These are phyloP conservation scores for Eumaeus atala DNA, from an alignment of 1,140 invertebrate genomes.

Conservation along the genomic window DNA sequence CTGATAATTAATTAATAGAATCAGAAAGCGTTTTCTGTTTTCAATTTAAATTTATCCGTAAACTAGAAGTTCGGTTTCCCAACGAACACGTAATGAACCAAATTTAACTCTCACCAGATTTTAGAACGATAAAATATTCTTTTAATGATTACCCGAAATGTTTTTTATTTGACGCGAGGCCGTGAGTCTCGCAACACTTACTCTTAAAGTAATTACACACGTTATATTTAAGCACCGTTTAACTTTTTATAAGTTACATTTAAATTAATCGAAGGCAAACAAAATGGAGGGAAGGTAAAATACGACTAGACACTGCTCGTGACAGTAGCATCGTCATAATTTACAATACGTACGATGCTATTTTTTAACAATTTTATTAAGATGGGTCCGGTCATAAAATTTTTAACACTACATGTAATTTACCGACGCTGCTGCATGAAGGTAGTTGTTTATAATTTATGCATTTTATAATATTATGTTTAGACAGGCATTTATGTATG, in stretches of 20 bases:
- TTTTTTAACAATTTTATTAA: constrained; percentile 42
- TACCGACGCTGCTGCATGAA: neutral
- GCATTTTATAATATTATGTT: constrained; percentile 8
- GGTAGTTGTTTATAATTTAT: constrained; percentile 4
- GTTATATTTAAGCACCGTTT: constrained; percentile 50
- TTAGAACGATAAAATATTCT: constrained; percentile 70
- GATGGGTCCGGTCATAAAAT: constrained; percentile 19
- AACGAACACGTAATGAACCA: constrained; percentile 47
- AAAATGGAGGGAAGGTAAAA: constrained; percentile 22
- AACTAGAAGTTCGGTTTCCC: constrained; percentile 7
- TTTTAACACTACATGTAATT: constrained; percentile 15
- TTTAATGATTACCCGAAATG: constrained; percentile 60
- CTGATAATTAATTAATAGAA: constrained; percentile 8
- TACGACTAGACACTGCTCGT: neutral
- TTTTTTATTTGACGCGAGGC: constrained; percentile 53
- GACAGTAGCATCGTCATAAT: constrained; percentile 34
- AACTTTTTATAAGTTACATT: constrained; percentile 54
- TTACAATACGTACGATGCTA: constrained; percentile 33
- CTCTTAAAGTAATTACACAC: constrained; percentile 55
- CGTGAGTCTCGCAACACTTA: constrained; percentile 38
- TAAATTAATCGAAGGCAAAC: constrained; percentile 65
- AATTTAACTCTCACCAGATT: constrained; percentile 66
- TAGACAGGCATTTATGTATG: constrained; percentile 1
- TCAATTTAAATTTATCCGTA: constrained; percentile 12
- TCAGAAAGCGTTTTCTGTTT: constrained; percentile 11